phyloP scores from a whole-genome alignment of 1,140 invertebrate genomes.

The Thalassaphorura encarpata region DNA sequence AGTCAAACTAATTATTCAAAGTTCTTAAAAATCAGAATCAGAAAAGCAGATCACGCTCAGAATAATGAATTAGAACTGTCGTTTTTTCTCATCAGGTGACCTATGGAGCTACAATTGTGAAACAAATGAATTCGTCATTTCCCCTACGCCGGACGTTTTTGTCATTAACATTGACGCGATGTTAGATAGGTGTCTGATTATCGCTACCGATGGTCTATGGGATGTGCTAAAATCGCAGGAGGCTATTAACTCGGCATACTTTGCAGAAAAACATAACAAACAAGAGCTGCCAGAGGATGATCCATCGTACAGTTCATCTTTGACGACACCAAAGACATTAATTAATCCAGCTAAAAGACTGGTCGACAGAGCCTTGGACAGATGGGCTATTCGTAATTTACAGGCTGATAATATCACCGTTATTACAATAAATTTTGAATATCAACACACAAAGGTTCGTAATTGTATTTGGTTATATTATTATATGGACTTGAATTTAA shows the following conservation, averaged over 20 bases:
- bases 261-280: conserved; percentile 69
- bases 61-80: too few species aligned
- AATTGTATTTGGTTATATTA: too few species aligned
- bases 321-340: conserved; percentile 46
- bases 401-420: conserved; percentile 91
- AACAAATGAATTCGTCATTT: conserved; percentile 83
- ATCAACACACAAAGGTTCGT: too few species aligned
- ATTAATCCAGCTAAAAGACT: conserved; percentile 83
- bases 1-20: too few species aligned
- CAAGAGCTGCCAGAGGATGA: conserved; percentile 38
- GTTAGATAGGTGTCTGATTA: conserved; percentile 72
- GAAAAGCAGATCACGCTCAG: too few species aligned
- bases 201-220: conserved; percentile 94
- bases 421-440: conserved; percentile 84
- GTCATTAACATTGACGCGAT: conserved; percentile 73
- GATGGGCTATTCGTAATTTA: conserved; percentile 63
- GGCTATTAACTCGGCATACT: conserved; percentile 74
- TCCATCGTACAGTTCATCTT: conserved; percentile 4
- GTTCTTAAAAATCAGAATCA: too few species aligned
- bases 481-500: too few species aligned
- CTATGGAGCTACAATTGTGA: conserved; percentile 93
- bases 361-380: conserved; percentile 71
- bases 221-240: conserved; percentile 79
- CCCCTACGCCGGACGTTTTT: conserved; percentile 88
- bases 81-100: conserved; percentile 55